Base-by-base conservation (phyloP, 1,140 invertebrate species). In the Zaprionus camerounensis region DNA sequence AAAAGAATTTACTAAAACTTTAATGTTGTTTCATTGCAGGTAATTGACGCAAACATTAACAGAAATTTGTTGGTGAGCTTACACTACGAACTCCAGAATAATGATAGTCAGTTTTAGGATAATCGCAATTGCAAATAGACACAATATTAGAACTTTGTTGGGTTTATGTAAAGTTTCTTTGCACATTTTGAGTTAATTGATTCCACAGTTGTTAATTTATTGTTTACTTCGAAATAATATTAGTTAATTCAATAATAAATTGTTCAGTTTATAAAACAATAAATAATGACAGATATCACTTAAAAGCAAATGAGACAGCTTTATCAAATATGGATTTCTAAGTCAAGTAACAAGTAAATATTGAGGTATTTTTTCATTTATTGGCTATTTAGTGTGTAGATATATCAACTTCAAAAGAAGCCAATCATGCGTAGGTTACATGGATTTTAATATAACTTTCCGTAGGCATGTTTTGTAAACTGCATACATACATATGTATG, bases 21-120 rank as follows among this genome's bases (percentile, higher is more conserved):
- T 61, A 12, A 46, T 46, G 7, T 17, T 17, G 17, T 66, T 62
- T 58, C 49, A 59, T 74, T 74, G 15, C 75, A 74, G 75, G 75
- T 78, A 78, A 71, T 73, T 73, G n/a, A n/a, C 36, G 13, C n/a
- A 46, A 15, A 11, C 31, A 3, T 15, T n/a, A 6, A 6, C 15
- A 5, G 15, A n/a, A 41, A 55, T 75, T 15, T 51, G 68, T n/a
- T 49, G 82, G 79, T 82, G 71, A 81, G 70, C 3, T 80, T 58
- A 87, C 3, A 72, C 34, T 36, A 78, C 34, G 15, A 81, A 63
- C 51, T 87, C 84, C 36, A 81, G 20, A 17, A 79, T 6, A 55
- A 87, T 67, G n/a, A 88, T 88, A 34, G 57, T 22, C 22, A 83
- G 2, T 6, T 87, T 87, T 0, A 87, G 24, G 12, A 76, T 6